Evolutionary conservation across 1,140 invertebrate species (phyloP).

Genomic region (Lasioglossum albipes): DNA sequence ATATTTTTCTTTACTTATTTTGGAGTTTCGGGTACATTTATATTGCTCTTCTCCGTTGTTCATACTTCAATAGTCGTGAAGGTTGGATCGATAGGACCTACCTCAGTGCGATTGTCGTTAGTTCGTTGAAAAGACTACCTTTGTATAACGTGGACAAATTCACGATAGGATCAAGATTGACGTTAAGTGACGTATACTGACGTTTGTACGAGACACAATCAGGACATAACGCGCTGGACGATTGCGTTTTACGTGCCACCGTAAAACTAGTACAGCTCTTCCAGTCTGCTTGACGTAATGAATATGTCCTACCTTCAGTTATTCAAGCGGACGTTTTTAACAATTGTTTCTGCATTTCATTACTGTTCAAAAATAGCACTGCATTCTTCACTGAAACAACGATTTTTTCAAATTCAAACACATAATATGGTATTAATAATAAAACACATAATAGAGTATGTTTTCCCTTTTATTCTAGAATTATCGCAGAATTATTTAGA

Average conservation of each 20-base stretch:
- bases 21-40: background rate
- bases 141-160: background rate
- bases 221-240: background rate
- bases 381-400: too few species aligned
- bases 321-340: background rate
- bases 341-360: background rate
- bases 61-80: background rate
- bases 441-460: too few species aligned
- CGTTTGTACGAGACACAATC: slow-evolving; percentile 5
- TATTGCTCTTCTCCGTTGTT: background rate
- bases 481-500: too few species aligned
- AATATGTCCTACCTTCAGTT: background rate
- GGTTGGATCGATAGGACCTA: background rate
- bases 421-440: too few species aligned
- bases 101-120: background rate
- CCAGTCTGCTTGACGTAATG: background rate
- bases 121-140: slow-evolving; percentile 3
- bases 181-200: slow-evolving; percentile 2
- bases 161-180: background rate
- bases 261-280: slow-evolving; percentile 1
- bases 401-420: too few species aligned
- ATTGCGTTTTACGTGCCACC: slow-evolving; percentile 5
- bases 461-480: too few species aligned
- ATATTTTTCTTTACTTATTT: too few species aligned
- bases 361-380: background rate